Base-by-base conservation (phyloP, 2,113 vertebrate genomes). In the Cryptotis parvus region DNA sequence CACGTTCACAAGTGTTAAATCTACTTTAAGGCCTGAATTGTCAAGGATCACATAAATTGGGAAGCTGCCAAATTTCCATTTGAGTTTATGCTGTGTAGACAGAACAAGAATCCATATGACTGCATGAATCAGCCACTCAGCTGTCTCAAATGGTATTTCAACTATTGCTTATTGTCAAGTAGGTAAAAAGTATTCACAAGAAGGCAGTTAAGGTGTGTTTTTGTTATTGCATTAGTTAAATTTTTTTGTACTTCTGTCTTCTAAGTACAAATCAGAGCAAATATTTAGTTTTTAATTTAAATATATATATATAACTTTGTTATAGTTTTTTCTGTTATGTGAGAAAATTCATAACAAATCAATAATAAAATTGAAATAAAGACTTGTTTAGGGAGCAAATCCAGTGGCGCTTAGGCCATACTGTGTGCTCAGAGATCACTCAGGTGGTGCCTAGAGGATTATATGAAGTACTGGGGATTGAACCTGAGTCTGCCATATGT, bases 21-120 rank as follows among this genome's bases (percentile, higher is more conserved):
- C 87, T 94, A 70, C 91, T 92, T 84, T 91, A 93, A 91, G 84
- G 63, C 35, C 77, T 76, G 68, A 92, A 87, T 93, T 89, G 83
- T 92, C 80, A 96, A 86, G 63, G 87, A 92, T 94, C 73, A 74
- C 39, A 69, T 86, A 68, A 79, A 65, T 76, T 89, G 94, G 80
- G 66, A n/a, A 43, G 91, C 93, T 93, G 94, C 92, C 92, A 93
- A 87, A 84, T 95, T 87, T 94, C 93, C 87, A 73, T 22, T 87
- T 91, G 52, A 66, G 73, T 87, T 87, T 93, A 27, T 89, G 76
- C 84, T 94, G 73, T 58, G 75, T 93, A 86, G 73, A 89, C 84
- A 70, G 84, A 87, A 84, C 33, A 65, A 80, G 33, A 63, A 65
- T 87, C 89, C 86, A 58, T 83, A 76, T 68, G 87, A 90, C 77